Evolutionary conservation across 2,797 vertebrate genomes (phyloP).

Genomic region (Ptychadena robeensis): DNA sequence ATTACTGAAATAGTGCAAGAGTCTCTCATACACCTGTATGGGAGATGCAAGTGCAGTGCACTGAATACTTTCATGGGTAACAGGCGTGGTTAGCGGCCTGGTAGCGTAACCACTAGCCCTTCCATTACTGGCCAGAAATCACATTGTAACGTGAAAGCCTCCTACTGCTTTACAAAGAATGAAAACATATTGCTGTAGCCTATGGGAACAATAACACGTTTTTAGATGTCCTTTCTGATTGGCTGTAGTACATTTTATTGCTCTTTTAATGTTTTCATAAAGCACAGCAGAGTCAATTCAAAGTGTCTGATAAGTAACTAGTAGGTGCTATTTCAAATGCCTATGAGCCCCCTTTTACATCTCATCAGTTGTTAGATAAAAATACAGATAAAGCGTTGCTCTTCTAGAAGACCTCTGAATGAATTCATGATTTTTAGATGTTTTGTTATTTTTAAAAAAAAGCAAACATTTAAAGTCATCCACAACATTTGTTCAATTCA

Average conservation of each 20-base stretch:
- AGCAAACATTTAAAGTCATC: constrained; percentile 19
- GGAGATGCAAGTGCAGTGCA: no score
- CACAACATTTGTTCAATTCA: constrained; percentile 41
- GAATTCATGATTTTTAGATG: not conserved
- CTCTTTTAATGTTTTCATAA: not conserved
- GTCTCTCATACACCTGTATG: no score
- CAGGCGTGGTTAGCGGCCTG: no score
- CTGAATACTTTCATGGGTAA: no score
- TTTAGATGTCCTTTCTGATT: not conserved
- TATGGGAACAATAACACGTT: no score
- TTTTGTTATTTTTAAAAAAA: not conserved
- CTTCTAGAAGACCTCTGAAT: not conserved
- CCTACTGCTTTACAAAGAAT: no score
- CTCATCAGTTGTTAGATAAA: not conserved
- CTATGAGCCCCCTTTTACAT: not conserved
- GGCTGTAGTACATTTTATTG: not conserved
- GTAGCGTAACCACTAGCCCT: no score
- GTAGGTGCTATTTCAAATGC: not conserved
- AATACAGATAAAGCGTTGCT: not conserved
- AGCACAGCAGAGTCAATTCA: not conserved
- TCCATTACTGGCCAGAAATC: no score
- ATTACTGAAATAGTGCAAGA: no score
- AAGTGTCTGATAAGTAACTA: not conserved
- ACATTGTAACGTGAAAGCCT: no score
- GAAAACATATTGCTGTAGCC: no score